Conservation (phyloP, 2,888 invertebrate genomes). For the Melangyna quadrimaculata region DNA sequence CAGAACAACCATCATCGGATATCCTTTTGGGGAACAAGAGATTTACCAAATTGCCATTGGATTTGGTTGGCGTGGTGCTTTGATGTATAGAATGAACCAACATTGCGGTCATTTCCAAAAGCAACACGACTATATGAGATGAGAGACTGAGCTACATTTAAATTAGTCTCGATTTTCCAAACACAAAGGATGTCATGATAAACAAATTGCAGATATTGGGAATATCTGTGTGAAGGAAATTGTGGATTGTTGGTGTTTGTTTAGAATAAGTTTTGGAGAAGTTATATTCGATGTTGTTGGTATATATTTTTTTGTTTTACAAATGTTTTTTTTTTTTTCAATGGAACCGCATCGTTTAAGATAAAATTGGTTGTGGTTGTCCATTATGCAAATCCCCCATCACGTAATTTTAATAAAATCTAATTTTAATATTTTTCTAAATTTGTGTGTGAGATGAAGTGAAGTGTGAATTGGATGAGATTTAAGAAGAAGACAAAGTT, state of each 20-base stretch:
- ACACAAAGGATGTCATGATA: background rate
- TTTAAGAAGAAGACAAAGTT: background rate
- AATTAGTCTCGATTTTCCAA: slow-evolving; percentile 28
- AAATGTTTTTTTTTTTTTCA: background rate
- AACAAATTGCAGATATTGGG: slow-evolving; percentile 3
- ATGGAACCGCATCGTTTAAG: background rate
- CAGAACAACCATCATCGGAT: slow-evolving; percentile 20
- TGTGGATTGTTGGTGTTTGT: background rate
- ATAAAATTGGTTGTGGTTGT: background rate
- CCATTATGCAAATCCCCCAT: background rate
- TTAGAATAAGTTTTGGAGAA: background rate
- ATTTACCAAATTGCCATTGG: slow-evolving; percentile 30
- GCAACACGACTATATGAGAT: no score
- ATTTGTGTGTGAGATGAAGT: background rate
- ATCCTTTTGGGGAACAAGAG: slow-evolving; percentile 16
- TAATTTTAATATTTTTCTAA: background rate
- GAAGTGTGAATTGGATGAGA: background rate
- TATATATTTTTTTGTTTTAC: background rate
- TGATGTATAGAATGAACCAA: slow-evolving; percentile 3
- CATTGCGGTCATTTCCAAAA: slow-evolving; percentile 16
- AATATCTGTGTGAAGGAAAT: background rate
- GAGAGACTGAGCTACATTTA: slow-evolving; percentile 35
- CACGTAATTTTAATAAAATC: background rate
- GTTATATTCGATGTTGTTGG: background rate
- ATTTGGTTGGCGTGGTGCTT: slow-evolving; percentile 18